phyloP scores from a whole-genome alignment of 2,797 vertebrate species.

The Rhabdomys pumilio region DNA sequence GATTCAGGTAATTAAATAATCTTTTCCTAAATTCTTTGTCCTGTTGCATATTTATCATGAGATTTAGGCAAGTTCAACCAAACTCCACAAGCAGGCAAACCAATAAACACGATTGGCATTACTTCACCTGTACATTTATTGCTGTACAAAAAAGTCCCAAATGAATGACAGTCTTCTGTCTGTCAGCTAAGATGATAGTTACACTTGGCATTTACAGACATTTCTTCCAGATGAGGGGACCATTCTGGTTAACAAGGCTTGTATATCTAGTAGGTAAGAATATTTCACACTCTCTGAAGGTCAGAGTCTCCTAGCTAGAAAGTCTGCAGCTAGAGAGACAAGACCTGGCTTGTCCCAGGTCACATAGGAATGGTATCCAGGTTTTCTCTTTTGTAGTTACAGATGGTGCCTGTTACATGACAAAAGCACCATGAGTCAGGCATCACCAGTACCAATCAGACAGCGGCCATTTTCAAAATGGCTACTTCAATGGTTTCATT shows the following conservation, averaged over 20 bases:
- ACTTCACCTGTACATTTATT: slow-evolving; percentile 74
- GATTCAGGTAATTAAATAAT: slow-evolving; percentile 79
- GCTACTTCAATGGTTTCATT: background rate
- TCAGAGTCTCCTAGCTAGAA: background rate
- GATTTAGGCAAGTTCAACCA: slow-evolving; percentile 79
- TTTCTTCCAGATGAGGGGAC: slow-evolving; percentile 63
- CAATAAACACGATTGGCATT: slow-evolving; percentile 65
- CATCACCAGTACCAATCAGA: slow-evolving; percentile 33
- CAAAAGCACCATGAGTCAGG: slow-evolving; percentile 40
- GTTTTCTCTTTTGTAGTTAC: slow-evolving; percentile 44
- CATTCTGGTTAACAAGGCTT: slow-evolving; percentile 23
- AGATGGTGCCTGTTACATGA: slow-evolving; percentile 31
- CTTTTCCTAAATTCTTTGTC: slow-evolving; percentile 81
- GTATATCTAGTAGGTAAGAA: slow-evolving; percentile 5
- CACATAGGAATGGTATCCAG: background rate
- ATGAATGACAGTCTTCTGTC: slow-evolving; percentile 71
- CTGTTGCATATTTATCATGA: slow-evolving; percentile 67
- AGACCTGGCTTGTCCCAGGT: background rate
- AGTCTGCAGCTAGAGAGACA: slow-evolving; percentile 66
- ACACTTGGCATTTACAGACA: slow-evolving; percentile 46
- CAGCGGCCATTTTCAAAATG: background rate
- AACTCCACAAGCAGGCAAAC: slow-evolving; percentile 68
- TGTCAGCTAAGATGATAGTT: slow-evolving; percentile 75
- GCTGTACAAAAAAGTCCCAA: slow-evolving; percentile 72
- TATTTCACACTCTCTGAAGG: background rate